Base-by-base conservation (phyloP, 1,140 invertebrate species). In the Brachionus rotundiformis region DNA sequence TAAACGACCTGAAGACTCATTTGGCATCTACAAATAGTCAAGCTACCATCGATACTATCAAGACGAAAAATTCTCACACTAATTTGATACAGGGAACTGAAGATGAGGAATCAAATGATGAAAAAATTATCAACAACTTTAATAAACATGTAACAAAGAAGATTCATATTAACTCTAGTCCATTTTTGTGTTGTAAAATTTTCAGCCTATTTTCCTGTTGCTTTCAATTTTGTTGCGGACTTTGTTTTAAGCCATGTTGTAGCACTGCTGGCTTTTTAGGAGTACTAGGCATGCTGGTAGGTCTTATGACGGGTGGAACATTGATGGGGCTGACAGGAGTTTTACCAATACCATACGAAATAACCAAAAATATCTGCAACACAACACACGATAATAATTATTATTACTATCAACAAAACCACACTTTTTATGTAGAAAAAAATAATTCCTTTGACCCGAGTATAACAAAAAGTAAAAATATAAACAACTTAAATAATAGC, bases 311-410 rank as follows among this genome's bases (percentile, higher is more conserved):
- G 11, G 76, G 76, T n/a, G 47, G 23, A 11, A 19, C 47, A 10
- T 8, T 79, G 8, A 41, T 79, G 47, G 76, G 76, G 23, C 10
- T 79, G 25, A 13, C 29, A 19, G 76, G 76, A n/a, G 13, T 79
- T 25, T n/a, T 79, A 33, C 47, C 76, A 3, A 25, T 79, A 29
- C 76, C 76, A 3, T 79, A 79, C 36, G 76, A 79, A 63, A 59
- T 79, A 5, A 79, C 76, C 3, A 54, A 63, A 54, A 79, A 63
- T 63, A 79, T 79, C 23, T 79, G 76, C 16, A 79, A 79, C 31
- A 33, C 76, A 5, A 79, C 76, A 1, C 36, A 73, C 8, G 36
- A 73, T 11, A 73, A 25, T 19, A 44, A 44, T n/a, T 44, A 31
- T 44, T 73, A 44, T 44, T 73, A 73, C 25, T 73, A 73, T 73